phyloP scores from a whole-genome alignment of 2,888 invertebrate genomes.

The Auanema freiburgensis region DNA sequence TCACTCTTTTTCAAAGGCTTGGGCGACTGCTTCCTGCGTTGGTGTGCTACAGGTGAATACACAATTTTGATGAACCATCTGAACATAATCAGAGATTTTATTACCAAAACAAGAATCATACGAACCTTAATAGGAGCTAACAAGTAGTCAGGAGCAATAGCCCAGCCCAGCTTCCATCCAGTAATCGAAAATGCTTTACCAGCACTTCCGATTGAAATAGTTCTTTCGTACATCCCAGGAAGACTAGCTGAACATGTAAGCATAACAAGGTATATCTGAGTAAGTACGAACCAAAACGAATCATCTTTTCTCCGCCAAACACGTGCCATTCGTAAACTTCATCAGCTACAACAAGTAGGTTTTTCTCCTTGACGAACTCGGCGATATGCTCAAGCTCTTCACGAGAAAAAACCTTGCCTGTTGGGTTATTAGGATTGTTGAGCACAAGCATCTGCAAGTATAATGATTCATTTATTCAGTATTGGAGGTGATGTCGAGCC shows the following conservation, averaged over 20 bases:
- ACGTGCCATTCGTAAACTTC: constrained; percentile 99
- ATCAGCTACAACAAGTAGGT: constrained; percentile 88
- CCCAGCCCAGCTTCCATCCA: constrained; percentile 94
- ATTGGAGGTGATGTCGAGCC: too few relatives aligned
- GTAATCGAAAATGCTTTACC: constrained; percentile 97
- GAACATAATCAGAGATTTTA: background rate
- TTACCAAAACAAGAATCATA: background rate
- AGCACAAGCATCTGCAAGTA: constrained; percentile 76
- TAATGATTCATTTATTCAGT: constrained; percentile 1
- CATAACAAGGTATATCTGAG: constrained; percentile 11
- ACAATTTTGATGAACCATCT: constrained; percentile 80
- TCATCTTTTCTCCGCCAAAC: constrained; percentile 78
- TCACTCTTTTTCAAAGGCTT: constrained; percentile 82
- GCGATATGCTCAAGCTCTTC: constrained; percentile 74
- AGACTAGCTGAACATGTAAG: constrained; percentile 73
- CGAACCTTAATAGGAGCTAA: constrained; percentile 76
- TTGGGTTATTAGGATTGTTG: constrained; percentile 97
- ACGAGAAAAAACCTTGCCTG: constrained; percentile 76
- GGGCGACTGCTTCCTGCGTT: constrained; percentile 80
- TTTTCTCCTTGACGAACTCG: constrained; percentile 84
- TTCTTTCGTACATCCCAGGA: constrained; percentile 96
- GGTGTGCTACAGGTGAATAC: constrained; percentile 79
- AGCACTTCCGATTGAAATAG: constrained; percentile 92
- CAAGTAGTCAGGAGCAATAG: constrained; percentile 82
- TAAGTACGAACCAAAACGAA: constrained; percentile 80